These are phyloP conservation scores for Cheilosia soror DNA, from an alignment of 2,888 invertebrate species.

Conservation along the genomic window DNA sequence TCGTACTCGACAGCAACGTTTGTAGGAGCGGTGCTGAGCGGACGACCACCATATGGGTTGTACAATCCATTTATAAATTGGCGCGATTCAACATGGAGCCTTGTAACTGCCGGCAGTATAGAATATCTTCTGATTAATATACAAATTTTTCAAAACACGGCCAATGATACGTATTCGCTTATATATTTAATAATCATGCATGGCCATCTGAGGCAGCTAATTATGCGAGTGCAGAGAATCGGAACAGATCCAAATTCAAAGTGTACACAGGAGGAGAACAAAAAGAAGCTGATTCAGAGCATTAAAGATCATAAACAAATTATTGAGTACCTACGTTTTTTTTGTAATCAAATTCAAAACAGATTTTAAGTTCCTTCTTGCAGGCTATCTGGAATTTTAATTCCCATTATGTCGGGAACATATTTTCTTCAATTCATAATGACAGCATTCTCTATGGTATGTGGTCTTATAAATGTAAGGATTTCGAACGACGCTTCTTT, in stretches of 20 bases:
- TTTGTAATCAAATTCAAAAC: not conserved
- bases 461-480: slow-evolving; percentile 77
- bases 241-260: slow-evolving; percentile 75
- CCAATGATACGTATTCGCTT: slow-evolving; percentile 78
- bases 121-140: slow-evolving; percentile 78
- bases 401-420: slow-evolving; percentile 78
- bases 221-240: slow-evolving; percentile 75
- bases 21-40: slow-evolving; percentile 71
- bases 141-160: slow-evolving; percentile 77
- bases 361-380: not conserved
- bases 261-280: slow-evolving; percentile 69
- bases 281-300: slow-evolving; percentile 76
- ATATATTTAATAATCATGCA: slow-evolving; percentile 77
- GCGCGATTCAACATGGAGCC: slow-evolving; percentile 74
- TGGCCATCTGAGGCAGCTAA: slow-evolving; percentile 77
- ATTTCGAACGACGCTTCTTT: slow-evolving; percentile 76
- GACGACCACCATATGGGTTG: slow-evolving; percentile 78
- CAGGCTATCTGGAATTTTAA: slow-evolving; percentile 64
- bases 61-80: slow-evolving; percentile 79
- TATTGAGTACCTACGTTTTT: slow-evolving; percentile 76
- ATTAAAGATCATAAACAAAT: slow-evolving; percentile 78
- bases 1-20: slow-evolving; percentile 76
- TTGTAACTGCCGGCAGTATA: slow-evolving; percentile 66
- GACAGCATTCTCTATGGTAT: slow-evolving; percentile 77
- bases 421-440: slow-evolving; percentile 79